Conservation (phyloP, 2,888 invertebrate species). For the Dicranocentrus wangi region DNA sequence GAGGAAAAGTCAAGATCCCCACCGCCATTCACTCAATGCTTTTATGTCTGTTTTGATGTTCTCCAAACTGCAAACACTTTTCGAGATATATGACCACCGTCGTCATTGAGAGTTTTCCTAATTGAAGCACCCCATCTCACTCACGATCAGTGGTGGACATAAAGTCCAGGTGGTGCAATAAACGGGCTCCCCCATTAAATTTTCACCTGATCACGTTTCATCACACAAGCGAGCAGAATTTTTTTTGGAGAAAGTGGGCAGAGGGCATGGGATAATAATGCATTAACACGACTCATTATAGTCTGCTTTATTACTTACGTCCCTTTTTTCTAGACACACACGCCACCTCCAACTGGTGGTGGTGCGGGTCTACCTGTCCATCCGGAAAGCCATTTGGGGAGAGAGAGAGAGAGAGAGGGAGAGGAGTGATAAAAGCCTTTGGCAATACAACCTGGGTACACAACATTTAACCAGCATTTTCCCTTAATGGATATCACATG, state of each 20-base stretch:
- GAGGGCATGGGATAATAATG: constrained; percentile 5
- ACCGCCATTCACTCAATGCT: no score
- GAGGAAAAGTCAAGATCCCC: no score
- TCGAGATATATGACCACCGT: no score
- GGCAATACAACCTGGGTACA: no score
- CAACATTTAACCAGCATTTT: background rate
- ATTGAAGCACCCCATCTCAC: no score
- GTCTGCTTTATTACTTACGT: background rate
- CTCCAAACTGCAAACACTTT: no score
- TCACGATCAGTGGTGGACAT: background rate
- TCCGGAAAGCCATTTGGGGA: background rate
- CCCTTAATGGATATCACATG: constrained; percentile 37
- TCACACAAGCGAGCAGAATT: background rate
- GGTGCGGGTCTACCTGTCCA: background rate
- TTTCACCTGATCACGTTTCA: constrained; percentile 13
- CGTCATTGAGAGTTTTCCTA: no score
- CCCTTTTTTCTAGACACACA: background rate
- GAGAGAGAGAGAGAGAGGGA: no score
- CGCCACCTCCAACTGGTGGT: no score
- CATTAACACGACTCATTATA: constrained; percentile 26
- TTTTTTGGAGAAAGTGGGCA: no score
- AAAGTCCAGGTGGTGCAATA: background rate
- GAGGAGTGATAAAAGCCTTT: no score
- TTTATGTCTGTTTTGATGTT: no score
- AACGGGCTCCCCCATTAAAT: background rate